Conservation (phyloP, 1,140 invertebrate genomes). For the Calliphora vicina region DNA sequence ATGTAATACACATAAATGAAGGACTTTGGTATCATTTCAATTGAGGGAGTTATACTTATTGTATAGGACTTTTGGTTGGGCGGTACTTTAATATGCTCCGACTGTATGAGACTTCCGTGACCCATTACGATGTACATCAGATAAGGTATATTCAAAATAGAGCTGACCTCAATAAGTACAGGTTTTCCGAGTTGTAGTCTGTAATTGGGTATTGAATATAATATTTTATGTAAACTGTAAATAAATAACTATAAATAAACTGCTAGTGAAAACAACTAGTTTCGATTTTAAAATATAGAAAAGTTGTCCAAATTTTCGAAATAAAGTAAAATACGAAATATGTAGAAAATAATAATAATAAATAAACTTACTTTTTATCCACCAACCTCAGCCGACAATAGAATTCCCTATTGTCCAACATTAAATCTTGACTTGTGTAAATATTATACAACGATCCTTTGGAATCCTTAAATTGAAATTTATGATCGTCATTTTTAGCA, state of each 20-base stretch:
- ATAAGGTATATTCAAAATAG: constrained; percentile 78
- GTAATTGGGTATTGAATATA: no score
- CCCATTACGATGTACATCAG: constrained; percentile 85
- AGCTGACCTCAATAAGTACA: constrained; percentile 81
- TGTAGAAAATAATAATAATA: no score
- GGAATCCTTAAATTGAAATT: neutral
- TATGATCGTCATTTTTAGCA: constrained; percentile 69
- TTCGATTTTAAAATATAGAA: neutral
- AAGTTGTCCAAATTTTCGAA: constrained; percentile 25
- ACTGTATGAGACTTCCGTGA: constrained; percentile 81
- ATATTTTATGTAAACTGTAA: no score
- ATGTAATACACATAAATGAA: constrained; percentile 81
- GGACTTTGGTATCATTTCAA: constrained; percentile 82
- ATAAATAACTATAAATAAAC: no score
- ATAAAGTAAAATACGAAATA: no score
- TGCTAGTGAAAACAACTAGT: no score
- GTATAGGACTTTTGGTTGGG: constrained; percentile 48
- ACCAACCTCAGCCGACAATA: constrained; percentile 19
- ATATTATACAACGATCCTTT: neutral
- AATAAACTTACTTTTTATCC: constrained; percentile 42
- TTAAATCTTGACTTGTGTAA: neutral
- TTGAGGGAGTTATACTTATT: constrained; percentile 73
- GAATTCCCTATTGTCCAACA: neutral
- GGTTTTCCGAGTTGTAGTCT: constrained; percentile 70
- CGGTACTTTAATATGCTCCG: constrained; percentile 69